Conservation (phyloP, 2,113 vertebrate genomes). For the Tychaedon coryphoeus region DNA sequence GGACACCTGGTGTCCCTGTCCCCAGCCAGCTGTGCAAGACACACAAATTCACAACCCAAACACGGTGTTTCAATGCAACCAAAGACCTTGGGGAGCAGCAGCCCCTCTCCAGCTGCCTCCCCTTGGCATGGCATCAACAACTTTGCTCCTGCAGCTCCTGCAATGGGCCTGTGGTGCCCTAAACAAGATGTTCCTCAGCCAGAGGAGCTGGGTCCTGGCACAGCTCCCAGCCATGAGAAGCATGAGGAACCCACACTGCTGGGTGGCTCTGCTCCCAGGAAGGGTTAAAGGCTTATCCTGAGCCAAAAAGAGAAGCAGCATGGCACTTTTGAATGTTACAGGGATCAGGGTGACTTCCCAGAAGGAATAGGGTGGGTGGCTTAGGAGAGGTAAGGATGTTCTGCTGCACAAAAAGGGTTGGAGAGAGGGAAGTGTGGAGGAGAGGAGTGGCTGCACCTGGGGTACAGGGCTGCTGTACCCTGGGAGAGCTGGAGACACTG, state of each 20-base stretch:
- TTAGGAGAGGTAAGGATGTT: not conserved
- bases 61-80: not conserved
- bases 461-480: not conserved
- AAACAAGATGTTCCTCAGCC: not conserved
- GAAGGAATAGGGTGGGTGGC: not conserved
- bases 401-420: not conserved
- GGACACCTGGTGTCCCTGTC: not conserved
- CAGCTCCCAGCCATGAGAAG: fast-evolving
- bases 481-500: fast-evolving
- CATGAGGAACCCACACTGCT: fast-evolving
- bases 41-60: not conserved
- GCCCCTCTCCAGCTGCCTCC: not conserved
- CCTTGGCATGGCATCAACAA: not conserved
- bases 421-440: fast-evolving
- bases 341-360: not conserved
- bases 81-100: fast-evolving
- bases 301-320: not conserved
- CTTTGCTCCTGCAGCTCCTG: not conserved
- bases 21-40: not conserved
- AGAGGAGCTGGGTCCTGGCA: not conserved
- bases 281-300: not conserved
- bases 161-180: not conserved
- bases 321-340: not conserved
- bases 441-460: not conserved
- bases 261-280: not conserved